Conservation (phyloP, 2,888 invertebrate species). For the Trachelus iudaicus region DNA sequence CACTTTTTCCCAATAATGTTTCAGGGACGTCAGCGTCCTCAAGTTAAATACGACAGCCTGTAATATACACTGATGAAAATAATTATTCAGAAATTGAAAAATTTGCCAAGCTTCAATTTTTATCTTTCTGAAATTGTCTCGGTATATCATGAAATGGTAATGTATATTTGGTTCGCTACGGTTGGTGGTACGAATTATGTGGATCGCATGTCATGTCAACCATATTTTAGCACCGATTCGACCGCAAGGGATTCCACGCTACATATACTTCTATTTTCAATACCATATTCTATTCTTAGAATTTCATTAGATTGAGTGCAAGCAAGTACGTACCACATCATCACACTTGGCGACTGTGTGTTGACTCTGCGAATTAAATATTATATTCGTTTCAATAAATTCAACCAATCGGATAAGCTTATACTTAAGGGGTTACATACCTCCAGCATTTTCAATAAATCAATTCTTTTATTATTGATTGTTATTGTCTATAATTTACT, state of each 20-base stretch:
- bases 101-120: not conserved
- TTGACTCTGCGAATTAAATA: not conserved
- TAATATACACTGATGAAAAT: not conserved
- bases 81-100: not conserved
- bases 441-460: too few species aligned
- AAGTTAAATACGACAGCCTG: not conserved
- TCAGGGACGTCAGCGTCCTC: not conserved
- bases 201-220: too few species aligned
- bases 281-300: not conserved
- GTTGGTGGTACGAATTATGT: not conserved
- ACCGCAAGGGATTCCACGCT: not conserved
- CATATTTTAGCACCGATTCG: not conserved
- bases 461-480: too few species aligned
- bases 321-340: not conserved
- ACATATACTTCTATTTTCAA: not conserved
- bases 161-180: not conserved
- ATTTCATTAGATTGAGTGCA: not conserved
- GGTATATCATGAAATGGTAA: not conserved
- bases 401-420: not conserved
- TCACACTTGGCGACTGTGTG: not conserved
- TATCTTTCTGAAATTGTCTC: not conserved
- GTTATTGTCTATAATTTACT: too few species aligned
- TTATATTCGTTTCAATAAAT: not conserved
- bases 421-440: too few species aligned
- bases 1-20: not conserved